phyloP scores from a whole-genome alignment of 2,888 invertebrate species.

The Oxycera nigricornis region DNA sequence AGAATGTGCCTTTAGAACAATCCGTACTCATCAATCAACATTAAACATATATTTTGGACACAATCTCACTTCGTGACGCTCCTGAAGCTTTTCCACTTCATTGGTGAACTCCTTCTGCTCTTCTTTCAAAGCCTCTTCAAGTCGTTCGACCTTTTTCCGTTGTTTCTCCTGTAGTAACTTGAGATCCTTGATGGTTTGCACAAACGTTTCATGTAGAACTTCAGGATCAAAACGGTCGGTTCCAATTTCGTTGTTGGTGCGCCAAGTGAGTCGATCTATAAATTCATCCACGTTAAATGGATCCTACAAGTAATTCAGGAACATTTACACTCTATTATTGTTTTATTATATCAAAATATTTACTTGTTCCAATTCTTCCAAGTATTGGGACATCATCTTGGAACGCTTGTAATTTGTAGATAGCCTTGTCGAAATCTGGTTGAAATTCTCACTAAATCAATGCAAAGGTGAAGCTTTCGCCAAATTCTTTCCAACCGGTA shows the following conservation, averaged over 20 bases:
- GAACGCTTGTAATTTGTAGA: too few species aligned
- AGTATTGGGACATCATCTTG: conserved; percentile 88
- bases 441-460: too few species aligned
- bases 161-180: conserved; percentile 82
- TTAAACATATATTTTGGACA: too few species aligned
- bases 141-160: conserved; percentile 81
- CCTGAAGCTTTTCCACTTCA: conserved; percentile 82
- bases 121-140: conserved; percentile 82
- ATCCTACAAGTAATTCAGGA: conserved; percentile 69
- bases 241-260: conserved; percentile 80
- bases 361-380: conserved; percentile 87
- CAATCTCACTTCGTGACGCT: conserved; percentile 82
- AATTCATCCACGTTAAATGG: conserved; percentile 97
- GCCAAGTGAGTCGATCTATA: conserved; percentile 94
- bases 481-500: too few species aligned
- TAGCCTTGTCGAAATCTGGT: too few species aligned
- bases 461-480: too few species aligned
- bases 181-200: conserved; percentile 87
- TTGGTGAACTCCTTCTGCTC: conserved; percentile 85
- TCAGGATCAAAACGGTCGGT: conserved; percentile 84
- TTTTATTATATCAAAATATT: not conserved
- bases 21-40: too few species aligned
- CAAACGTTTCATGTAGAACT: conserved; percentile 88
- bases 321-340: not conserved
- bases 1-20: too few species aligned